These are phyloP conservation scores for Cabera pusaria DNA, from an alignment of 2,888 invertebrate species.

Conservation along the genomic window DNA sequence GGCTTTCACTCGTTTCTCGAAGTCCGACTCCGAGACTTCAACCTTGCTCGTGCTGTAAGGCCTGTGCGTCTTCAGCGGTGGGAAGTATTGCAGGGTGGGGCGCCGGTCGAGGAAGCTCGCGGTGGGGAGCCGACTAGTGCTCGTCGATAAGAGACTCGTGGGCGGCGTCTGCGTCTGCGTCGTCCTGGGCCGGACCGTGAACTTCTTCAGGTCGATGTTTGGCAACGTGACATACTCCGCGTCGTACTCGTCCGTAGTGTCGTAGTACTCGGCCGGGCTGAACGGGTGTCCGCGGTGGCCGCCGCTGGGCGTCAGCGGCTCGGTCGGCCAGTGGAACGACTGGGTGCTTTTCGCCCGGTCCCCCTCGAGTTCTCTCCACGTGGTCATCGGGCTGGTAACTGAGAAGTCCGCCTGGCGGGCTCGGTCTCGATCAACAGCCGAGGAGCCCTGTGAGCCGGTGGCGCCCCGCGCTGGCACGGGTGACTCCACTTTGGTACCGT, in stretches of 20 bases:
- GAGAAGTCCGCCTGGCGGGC: constrained; percentile 1
- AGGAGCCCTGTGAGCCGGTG: constrained; percentile 1
- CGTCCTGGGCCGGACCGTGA: constrained; percentile 30
- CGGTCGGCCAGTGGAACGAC: constrained; percentile 26
- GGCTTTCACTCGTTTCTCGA: constrained; percentile 49
- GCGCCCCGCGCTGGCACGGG: constrained; percentile 13
- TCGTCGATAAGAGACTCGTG: background rate
- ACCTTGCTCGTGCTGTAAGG: constrained; percentile 48
- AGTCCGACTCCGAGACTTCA: constrained; percentile 47
- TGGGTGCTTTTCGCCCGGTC: constrained; percentile 24
- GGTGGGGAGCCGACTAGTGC: constrained; percentile 24
- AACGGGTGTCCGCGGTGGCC: constrained; percentile 48
- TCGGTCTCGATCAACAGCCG: no score
- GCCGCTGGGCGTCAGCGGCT: constrained; percentile 39
- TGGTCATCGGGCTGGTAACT: constrained; percentile 16
- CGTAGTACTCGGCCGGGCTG: constrained; percentile 59
- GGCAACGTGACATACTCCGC: constrained; percentile 58
- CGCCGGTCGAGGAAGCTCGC: constrained; percentile 50
- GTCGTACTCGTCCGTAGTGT: constrained; percentile 62
- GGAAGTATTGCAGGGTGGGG: constrained; percentile 70
- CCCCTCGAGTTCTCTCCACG: constrained; percentile 12
- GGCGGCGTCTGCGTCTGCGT: constrained; percentile 34
- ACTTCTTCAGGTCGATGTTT: constrained; percentile 65
- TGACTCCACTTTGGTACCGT: constrained; percentile 18
- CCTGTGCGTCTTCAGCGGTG: constrained; percentile 52